Percentiles rank a stretch among this genome's conserved stretches.
These are phyloP conservation scores for Gallinago media DNA, from an alignment of 2,113 vertebrate genomes.

Conservation along the genomic window DNA sequence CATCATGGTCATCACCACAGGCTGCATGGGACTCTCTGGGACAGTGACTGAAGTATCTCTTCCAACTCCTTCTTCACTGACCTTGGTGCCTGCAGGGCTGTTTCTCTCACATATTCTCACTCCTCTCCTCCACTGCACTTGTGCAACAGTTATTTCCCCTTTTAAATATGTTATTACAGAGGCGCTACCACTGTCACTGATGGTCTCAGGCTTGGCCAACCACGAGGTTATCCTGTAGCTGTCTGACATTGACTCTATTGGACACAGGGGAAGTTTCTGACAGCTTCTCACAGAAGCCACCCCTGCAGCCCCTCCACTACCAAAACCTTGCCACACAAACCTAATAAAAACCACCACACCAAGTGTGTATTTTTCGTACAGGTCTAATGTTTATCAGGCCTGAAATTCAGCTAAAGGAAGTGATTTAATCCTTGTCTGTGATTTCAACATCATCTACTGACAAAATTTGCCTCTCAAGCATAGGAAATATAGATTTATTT, in stretches of 20 bases:
- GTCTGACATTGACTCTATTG: no score
- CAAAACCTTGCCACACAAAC: neutral
- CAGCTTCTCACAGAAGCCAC: neutral
- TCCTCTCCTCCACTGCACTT: neutral
- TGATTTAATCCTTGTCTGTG: neutral
- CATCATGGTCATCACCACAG: neutral
- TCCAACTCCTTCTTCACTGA: neutral
- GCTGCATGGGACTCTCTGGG: neutral
- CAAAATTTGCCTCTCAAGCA: neutral
- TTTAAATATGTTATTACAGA: neutral
- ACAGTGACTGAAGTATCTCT: neutral
- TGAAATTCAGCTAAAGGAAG: neutral
- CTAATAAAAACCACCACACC: neutral
- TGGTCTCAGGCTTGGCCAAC: neutral
- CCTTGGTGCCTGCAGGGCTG: neutral
- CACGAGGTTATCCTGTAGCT: rapidly evolving
- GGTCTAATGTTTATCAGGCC: neutral
- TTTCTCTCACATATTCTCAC: neutral
- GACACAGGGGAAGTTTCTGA: rapidly evolving
- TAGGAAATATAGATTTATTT: neutral
- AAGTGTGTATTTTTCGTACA: neutral
- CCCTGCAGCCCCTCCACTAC: no score
- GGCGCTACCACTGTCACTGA: rapidly evolving
- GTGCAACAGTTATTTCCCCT: neutral
- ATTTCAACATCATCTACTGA: neutral